A percentile compares a stretch with the other conserved stretches of the same genome.
These are phyloP conservation scores for Salmo trutta DNA, from an alignment of 2,797 vertebrate genomes.

Conservation along the genomic window DNA sequence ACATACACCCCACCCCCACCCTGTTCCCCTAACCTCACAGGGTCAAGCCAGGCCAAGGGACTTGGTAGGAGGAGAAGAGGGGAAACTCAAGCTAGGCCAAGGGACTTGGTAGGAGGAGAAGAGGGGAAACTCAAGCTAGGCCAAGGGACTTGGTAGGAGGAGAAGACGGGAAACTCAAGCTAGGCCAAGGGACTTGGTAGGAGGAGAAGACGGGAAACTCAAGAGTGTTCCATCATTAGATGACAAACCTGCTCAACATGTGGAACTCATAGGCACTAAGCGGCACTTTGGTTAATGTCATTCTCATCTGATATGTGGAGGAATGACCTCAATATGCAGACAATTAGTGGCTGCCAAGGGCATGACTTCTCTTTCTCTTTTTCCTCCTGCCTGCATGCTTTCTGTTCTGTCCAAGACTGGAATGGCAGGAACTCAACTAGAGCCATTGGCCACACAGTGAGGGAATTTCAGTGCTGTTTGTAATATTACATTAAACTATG, in stretches of 20 bases:
- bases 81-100: background rate
- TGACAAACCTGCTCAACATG: constrained; percentile 27
- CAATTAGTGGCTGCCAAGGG: constrained; percentile 9
- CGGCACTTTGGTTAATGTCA: constrained; percentile 24
- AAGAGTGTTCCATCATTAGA: constrained; percentile 25
- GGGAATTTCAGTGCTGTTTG: background rate
- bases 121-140: too few species aligned
- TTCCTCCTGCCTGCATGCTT: background rate
- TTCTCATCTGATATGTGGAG: constrained; percentile 35
- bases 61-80: constrained; percentile 3
- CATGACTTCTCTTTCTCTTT: constrained; percentile 25
- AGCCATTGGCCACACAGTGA: background rate
- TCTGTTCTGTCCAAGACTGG: background rate
- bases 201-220: background rate
- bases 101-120: too few species aligned
- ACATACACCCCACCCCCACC: background rate
- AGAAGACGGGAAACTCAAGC: background rate
- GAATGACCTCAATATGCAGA: constrained; percentile 38
- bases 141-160: too few species aligned
- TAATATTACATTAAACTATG: background rate
- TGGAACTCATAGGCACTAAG: constrained; percentile 30
- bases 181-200: too few species aligned
- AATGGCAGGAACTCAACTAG: background rate
- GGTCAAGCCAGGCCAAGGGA: constrained; percentile 38
- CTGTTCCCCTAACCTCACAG: constrained; percentile 4